phyloP scores from a whole-genome alignment of 2,797 vertebrate species.

The Epinephelus malabaricus region DNA sequence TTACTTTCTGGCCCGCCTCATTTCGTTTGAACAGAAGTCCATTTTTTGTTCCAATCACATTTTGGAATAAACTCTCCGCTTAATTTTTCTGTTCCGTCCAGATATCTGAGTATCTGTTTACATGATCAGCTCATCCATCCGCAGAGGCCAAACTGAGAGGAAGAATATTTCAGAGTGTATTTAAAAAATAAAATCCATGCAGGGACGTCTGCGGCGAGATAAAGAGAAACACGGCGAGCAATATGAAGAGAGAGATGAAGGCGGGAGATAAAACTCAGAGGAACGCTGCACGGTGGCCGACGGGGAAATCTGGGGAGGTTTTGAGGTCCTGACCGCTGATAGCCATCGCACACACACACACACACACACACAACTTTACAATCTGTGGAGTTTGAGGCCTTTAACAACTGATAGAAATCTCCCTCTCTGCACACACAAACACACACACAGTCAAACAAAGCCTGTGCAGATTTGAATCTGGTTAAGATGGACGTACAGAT shows the following conservation, averaged over 20 bases:
- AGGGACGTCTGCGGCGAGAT: constrained; percentile 45
- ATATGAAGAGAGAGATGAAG: constrained; percentile 57
- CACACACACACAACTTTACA: constrained; percentile 13
- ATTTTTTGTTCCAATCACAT: constrained; percentile 29
- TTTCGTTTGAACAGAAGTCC: constrained; percentile 26
- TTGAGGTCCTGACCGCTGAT: constrained; percentile 67
- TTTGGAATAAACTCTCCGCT: constrained; percentile 23
- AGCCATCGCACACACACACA: constrained; percentile 51
- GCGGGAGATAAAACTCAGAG: constrained; percentile 37
- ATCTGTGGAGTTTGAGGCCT: constrained; percentile 26
- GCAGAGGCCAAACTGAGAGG: constrained; percentile 45
- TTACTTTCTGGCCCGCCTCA: not conserved
- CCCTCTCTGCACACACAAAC: not conserved
- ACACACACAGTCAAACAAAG: constrained; percentile 31
- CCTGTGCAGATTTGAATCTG: constrained; percentile 20
- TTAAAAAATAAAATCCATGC: constrained; percentile 33
- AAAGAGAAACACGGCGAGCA: constrained; percentile 46
- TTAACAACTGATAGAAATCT: constrained; percentile 40
- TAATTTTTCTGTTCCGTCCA: constrained; percentile 24
- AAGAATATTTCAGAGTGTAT: constrained; percentile 37
- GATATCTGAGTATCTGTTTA: constrained; percentile 61
- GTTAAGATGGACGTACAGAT: constrained; percentile 23
- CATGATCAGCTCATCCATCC: constrained; percentile 48
- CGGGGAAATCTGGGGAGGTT: constrained; percentile 63
- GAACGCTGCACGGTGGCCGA: constrained; percentile 44